A percentile compares a stretch with the other conserved stretches of the same genome.
These are phyloP conservation scores for Trachelus iudaicus DNA, from an alignment of 2,888 invertebrate species.

Conservation along the genomic window DNA sequence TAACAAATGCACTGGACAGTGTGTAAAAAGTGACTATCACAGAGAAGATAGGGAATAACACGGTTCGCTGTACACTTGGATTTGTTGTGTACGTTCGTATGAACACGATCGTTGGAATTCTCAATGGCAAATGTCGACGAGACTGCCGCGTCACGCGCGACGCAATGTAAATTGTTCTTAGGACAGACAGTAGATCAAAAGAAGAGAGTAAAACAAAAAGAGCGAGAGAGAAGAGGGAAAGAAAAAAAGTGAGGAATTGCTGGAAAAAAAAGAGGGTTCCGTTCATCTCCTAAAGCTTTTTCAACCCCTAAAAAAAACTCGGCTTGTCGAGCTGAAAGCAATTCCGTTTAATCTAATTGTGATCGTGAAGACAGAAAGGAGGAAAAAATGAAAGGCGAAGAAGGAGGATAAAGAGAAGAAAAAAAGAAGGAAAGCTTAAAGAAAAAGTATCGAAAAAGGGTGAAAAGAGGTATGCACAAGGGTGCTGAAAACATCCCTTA, in stretches of 20 bases:
- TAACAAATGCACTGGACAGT: no score
- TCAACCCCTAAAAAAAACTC: neutral
- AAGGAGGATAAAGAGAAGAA: neutral
- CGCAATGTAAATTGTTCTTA: neutral
- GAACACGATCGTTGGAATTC: neutral
- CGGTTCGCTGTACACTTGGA: no score
- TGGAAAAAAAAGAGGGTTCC: neutral
- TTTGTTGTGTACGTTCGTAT: no score
- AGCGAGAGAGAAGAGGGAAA: neutral
- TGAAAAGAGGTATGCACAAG: neutral
- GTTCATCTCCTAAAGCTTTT: neutral
- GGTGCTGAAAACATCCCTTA: neutral
- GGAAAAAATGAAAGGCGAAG: neutral
- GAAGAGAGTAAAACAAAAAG: neutral
- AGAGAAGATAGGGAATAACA: no score
- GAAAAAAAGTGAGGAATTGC: neutral
- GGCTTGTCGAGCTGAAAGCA: slow-evolving; percentile 1
- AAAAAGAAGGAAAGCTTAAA: neutral
- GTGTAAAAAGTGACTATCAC: no score
- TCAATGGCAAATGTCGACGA: neutral
- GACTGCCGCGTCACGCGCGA: neutral
- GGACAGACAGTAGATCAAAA: slow-evolving; percentile 11
- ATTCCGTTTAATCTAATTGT: slow-evolving; percentile 24
- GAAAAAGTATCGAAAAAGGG: neutral
- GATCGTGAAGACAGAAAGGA: slow-evolving; percentile 25